phyloP scores from a whole-genome alignment of 2,113 vertebrate genomes.

The Phaetusa simplex region DNA sequence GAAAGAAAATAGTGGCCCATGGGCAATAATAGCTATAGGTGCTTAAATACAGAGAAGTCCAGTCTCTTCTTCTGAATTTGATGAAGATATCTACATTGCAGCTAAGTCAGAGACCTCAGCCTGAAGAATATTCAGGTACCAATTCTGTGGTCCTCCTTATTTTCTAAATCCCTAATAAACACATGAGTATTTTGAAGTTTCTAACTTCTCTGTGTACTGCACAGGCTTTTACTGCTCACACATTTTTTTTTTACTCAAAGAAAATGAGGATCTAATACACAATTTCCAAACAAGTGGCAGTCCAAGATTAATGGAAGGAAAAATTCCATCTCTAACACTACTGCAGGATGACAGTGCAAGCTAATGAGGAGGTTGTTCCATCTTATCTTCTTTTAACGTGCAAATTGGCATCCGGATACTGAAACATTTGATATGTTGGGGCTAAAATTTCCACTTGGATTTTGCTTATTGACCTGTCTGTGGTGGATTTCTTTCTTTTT shows the following conservation, averaged over 20 bases:
- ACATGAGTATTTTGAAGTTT: background rate
- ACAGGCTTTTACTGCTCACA: background rate
- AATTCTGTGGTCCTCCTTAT: background rate
- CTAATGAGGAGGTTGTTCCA: background rate
- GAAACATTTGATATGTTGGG: background rate
- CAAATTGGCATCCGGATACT: background rate
- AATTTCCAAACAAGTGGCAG: background rate
- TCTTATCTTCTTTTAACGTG: background rate
- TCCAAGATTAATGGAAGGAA: background rate
- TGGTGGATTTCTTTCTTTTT: background rate
- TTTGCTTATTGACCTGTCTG: background rate
- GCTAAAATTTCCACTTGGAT: background rate
- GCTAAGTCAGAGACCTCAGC: background rate
- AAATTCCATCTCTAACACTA: background rate
- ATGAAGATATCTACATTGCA: background rate
- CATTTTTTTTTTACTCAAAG: background rate
- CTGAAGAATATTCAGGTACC: background rate
- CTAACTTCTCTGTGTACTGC: background rate
- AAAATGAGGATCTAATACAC: background rate
- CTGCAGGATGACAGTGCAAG: background rate
- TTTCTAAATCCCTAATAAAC: background rate
- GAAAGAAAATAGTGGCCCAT: background rate
- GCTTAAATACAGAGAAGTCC: background rate
- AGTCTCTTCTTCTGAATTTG: background rate
- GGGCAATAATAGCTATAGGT: background rate